Conservation (phyloP, 2,113 vertebrate genomes). For the Channa maculata region DNA sequence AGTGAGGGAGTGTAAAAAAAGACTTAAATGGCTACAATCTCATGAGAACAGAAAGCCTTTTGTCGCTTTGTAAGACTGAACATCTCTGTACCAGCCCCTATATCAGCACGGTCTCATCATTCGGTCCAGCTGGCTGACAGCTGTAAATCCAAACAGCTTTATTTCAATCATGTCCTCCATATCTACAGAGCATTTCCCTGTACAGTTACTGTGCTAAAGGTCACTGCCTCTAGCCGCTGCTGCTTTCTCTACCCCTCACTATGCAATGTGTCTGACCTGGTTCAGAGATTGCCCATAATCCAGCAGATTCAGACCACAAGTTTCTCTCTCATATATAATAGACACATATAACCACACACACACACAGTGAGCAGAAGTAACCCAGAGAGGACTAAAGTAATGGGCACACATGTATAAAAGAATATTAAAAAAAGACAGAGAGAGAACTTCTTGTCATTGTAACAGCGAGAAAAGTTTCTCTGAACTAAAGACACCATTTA, state of each 20-base stretch:
- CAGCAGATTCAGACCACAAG: constrained; percentile 59
- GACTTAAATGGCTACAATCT: too few species aligned
- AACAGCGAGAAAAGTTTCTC: constrained; percentile 1
- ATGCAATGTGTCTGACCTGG: constrained; percentile 65
- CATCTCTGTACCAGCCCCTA: constrained; percentile 3
- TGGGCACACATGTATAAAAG: background rate
- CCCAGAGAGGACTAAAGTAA: background rate
- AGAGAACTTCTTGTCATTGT: background rate
- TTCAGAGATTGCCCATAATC: constrained; percentile 63
- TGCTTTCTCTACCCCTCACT: constrained; percentile 28
- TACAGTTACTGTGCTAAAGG: constrained; percentile 75
- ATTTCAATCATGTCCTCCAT: constrained; percentile 59
- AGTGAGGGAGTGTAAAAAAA: too few species aligned
- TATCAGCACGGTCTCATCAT: constrained; percentile 26
- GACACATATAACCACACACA: too few species aligned
- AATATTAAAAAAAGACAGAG: background rate
- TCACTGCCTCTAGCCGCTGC: constrained; percentile 57
- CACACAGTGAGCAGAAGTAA: constrained; percentile 44
- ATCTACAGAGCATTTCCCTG: constrained; percentile 51
- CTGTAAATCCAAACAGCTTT: constrained; percentile 75
- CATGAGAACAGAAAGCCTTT: too few species aligned
- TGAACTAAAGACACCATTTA: constrained; percentile 15
- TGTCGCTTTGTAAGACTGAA: constrained; percentile 11
- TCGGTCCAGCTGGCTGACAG: constrained; percentile 64
- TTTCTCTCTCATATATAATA: constrained; percentile 6